Evolutionary conservation across 2,797 vertebrate genomes (phyloP).

Genomic region (Mus spretus): DNA sequence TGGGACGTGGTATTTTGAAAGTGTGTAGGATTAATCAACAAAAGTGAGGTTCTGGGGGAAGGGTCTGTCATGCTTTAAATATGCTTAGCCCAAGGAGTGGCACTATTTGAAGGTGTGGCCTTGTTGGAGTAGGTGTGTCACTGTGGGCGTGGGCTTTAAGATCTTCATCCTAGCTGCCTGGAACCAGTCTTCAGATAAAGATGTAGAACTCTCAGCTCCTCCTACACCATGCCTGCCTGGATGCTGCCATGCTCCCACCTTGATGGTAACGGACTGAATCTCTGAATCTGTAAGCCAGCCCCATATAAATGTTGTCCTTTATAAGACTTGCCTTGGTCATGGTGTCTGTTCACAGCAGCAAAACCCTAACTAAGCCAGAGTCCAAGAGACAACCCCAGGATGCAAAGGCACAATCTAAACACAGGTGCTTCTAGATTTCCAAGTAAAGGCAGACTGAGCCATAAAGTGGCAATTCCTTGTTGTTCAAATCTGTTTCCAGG

Average conservation of each 20-base stretch:
- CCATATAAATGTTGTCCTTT: neutral
- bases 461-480: too few species aligned
- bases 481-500: neutral
- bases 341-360: neutral
- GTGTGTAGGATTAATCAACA: fast-evolving
- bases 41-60: too few species aligned
- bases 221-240: neutral
- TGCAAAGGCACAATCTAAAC: neutral
- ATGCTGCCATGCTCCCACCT: neutral
- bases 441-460: neutral
- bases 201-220: neutral
- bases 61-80: neutral
- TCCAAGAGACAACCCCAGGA: neutral
- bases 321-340: neutral
- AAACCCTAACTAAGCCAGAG: neutral
- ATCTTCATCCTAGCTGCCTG: neutral
- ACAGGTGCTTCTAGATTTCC: neutral
- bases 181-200: neutral
- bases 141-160: neutral
- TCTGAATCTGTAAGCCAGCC: neutral
- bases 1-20: neutral
- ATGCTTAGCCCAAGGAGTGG: neutral
- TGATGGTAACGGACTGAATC: neutral
- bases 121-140: neutral
- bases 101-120: neutral